Evolutionary conservation across 1,140 invertebrate genomes (phyloP), one percentile per base, ranked within the genome.

Genomic region (Caenorhabditis inopinata): DNA sequence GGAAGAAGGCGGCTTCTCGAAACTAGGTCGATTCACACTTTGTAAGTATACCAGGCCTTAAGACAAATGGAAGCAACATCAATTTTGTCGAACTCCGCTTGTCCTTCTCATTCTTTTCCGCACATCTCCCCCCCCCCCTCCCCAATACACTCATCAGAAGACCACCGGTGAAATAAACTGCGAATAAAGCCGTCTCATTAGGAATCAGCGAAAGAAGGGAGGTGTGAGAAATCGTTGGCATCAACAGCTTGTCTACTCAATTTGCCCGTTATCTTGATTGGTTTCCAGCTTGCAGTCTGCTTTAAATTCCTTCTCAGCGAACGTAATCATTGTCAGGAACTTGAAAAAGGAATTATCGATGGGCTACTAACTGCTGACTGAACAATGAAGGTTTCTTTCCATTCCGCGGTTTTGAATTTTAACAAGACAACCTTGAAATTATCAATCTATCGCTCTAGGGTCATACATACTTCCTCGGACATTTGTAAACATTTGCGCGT

Each of bases 341-440:
- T 14, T 42, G 38, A 51, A 23, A 58, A 32, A 21, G 23, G 23
- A 1, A 58, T 32, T 29, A 58, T 58, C 4, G 23, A 51, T 5
- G 38, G 38, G 5, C 38, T 42, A 42, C 38, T 42, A 14, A 7
- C 5, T 7, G 14, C 5, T 42, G 38, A 42, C n/a, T 42, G 38
- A 42, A 42, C 38, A 42, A 42, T 14, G 14, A 42, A n/a, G n/a
- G n/a, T 42, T 42, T 42, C 38, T 42, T 42, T 42, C 38, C 38
- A 42, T 42, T 42, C 38, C 38, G 38, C 38, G 5, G 14, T 42
- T 42, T 42, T 42, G 38, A 58, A 58, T 58, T 58, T 58, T 58
- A 29, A 58, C 53, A 58, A 58, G 29, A n/a, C 32, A 42, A 68
- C 58, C 58, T 68, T 68, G 58, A 68, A 68, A 68, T 68, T 68